Percentiles rank a stretch among this genome's conserved stretches.
These are phyloP conservation scores for Rhagonycha lutea DNA, from an alignment of 2,888 invertebrate genomes.

Conservation along the genomic window DNA sequence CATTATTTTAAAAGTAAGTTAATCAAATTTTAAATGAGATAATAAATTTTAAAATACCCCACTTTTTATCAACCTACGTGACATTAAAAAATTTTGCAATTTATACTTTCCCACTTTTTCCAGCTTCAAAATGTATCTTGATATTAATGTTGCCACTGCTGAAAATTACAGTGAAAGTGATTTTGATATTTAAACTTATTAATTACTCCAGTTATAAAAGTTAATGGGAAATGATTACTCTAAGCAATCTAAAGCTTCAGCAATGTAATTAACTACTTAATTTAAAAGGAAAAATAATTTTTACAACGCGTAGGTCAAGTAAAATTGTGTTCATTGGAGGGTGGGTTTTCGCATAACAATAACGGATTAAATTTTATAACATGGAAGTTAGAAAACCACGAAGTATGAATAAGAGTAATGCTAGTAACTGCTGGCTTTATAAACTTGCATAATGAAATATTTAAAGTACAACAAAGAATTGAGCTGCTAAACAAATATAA, in stretches of 20 bases:
- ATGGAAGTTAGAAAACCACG: background rate
- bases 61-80: background rate
- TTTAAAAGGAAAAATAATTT: background rate
- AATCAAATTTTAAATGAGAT: background rate
- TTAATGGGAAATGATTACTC: background rate
- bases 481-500: background rate
- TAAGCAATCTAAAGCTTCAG: background rate
- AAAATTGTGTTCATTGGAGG: background rate
- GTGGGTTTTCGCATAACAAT: background rate
- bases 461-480: background rate
- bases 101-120: background rate
- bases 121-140: background rate
- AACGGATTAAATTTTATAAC: background rate
- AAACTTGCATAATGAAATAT: background rate
- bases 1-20: background rate
- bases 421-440: background rate
- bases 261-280: background rate
- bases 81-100: background rate
- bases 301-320: background rate
- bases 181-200: background rate
- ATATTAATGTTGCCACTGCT: background rate
- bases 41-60: background rate
- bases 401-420: background rate
- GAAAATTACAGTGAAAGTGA: background rate
- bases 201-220: background rate